Base-by-base conservation (phyloP, 2,797 vertebrate genomes). In the Halcyon badia region DNA sequence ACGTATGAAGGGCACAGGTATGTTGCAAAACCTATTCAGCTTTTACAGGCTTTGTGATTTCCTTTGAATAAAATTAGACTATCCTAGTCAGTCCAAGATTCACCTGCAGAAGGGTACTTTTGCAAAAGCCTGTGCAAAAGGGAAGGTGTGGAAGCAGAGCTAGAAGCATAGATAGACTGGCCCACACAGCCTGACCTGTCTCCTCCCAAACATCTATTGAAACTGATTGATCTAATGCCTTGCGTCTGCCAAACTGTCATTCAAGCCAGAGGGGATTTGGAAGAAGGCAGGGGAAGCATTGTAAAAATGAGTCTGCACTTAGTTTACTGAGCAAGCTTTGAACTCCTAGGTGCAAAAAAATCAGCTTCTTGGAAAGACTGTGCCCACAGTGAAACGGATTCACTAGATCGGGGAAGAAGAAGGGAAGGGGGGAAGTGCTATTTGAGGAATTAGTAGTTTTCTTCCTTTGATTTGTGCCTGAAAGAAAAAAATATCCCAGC, bases 231-330 rank as follows among this genome's bases (percentile, higher is more conserved):
- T 97, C 95, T 97, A 95, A 96, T 96, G 96, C 78, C 83, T 92
- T 80, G 89, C 96, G 90, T 97, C 97, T 98, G 98, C 97, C 98
- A 98, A 97, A 96, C 97, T 97, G 98, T 97, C 98, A 97, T 73
- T 98, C 97, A 98, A 94, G 96, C 97, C 96, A 95, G 95, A 83
- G 95, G 97, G 97, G 86, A 98, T 98, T 96, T 96, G 96, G 95
- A 97, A 78, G 28, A 87, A 97, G 94, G 96, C 95, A 95, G 97
- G 96, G 87, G 89, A 61, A 97, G 95, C 95, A 71, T 79, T 97
- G 96, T 96, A 90, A 96, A 98, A 97, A 95, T 30, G 94, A 95
- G 93, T 97, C 95, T 96, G 93, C 9, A 21, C 88, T 97, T 91
- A 71, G 94, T 97, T 97, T 90, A 94, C 77, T 87, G 96, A 95